A percentile compares a stretch with the other conserved stretches of the same genome.
phyloP scores from a whole-genome alignment of 2,113 vertebrate genomes.

The Seriola dumerili region DNA sequence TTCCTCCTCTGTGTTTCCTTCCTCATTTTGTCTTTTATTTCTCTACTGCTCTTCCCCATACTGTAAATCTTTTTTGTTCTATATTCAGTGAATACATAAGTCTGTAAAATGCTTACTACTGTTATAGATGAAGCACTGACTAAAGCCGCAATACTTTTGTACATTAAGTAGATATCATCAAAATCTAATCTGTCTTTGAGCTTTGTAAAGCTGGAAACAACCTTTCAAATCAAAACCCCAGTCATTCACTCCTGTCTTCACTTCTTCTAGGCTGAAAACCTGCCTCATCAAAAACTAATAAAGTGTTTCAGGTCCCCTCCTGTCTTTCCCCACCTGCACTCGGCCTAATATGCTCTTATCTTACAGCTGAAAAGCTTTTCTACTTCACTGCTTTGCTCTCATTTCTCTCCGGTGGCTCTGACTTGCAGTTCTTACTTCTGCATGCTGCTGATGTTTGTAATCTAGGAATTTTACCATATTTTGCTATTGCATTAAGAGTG shows the following conservation, averaged over 20 bases:
- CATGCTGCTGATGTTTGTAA: constrained; percentile 36
- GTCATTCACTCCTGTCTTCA: constrained; percentile 9
- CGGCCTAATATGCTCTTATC: constrained; percentile 60
- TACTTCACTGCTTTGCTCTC: constrained; percentile 47
- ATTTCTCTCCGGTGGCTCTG: constrained; percentile 27
- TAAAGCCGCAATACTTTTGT: not conserved
- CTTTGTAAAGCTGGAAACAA: constrained; percentile 28
- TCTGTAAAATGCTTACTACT: constrained; percentile 17
- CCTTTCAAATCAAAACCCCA: constrained; percentile 7
- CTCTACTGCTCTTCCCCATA: not conserved
- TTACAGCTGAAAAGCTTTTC: constrained; percentile 61
- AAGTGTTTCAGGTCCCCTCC: constrained; percentile 23
- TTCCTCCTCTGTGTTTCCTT: constrained; percentile 4
- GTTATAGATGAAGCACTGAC: not conserved
- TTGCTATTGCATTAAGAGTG: not conserved
- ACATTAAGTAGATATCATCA: not conserved
- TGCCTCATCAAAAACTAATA: constrained; percentile 57
- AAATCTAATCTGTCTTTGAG: constrained; percentile 25
- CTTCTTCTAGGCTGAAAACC: constrained; percentile 17
- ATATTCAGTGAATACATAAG: not conserved
- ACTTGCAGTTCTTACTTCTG: not conserved
- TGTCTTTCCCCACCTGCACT: constrained; percentile 48
- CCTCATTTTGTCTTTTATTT: constrained; percentile 31
- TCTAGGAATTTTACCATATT: constrained; percentile 29
- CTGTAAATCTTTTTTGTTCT: not conserved